Evolutionary conservation across 2,888 invertebrate species (phyloP), one percentile per base, ranked within the genome.

Genomic region (Acanthosepion lycidas): DNA sequence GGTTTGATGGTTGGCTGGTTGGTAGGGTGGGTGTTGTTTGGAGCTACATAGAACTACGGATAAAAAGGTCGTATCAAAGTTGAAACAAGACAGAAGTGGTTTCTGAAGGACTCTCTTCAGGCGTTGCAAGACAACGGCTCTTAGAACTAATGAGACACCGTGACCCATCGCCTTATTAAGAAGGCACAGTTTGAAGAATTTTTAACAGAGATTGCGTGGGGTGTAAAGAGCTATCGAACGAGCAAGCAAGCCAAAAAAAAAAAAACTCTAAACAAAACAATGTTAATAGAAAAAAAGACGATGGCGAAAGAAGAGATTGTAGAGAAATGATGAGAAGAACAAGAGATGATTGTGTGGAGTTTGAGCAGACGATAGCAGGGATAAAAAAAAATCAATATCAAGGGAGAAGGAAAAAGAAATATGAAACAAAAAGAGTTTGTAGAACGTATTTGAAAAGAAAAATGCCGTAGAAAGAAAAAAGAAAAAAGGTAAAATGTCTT

Each of bases 101-200:
- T 78, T 78, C 59, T 78, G 78, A 78, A 78, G 78, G 78, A 78
- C n/a, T n/a, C 78, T 78, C 78, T 78, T 78, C 78, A 12, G 78
- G 78, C 78, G 78, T 78, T 78, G 78, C 78, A 33, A 78, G 78
- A 78, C 78, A 78, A 78, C 78, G 78, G n/a, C n/a, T n/a, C n/a
- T 78, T n/a, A n/a, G 78, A 78, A 78, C 78, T 78, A 78, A 78
- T 78, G 78, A 78, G 33, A 15, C 78, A 78, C 78, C n/a, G n/a
- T 33, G 0, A n/a, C 78, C 78, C n/a, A n/a, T n/a, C n/a, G 15
- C 33, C 78, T 78, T 20, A n/a, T 78, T 78, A n/a, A 12, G 78
- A 33, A 78, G n/a, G 3, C n/a, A 33, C 78, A 78, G n/a, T 33
- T 78, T 15, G n/a, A 78, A 78, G 78, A 78, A n/a, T 78, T 33